Base-by-base conservation (phyloP, 2,113 vertebrate genomes). In the Natator depressus region DNA sequence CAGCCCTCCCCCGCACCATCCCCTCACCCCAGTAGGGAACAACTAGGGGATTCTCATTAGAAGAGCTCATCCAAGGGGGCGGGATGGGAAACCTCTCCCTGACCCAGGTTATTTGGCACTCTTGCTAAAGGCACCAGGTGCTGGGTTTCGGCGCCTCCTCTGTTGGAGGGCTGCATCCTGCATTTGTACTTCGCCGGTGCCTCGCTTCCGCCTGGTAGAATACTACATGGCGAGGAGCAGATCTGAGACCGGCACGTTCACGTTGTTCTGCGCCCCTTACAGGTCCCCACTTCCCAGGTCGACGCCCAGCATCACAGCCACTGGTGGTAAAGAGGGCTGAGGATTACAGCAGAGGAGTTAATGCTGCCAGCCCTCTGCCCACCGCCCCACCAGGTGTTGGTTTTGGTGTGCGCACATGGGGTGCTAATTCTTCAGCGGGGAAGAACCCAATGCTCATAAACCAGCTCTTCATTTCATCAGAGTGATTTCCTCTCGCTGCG, bases 311-410 rank as follows among this genome's bases (percentile, higher is more conserved):
- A 38, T 38, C 65, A 9, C 5, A 27, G 2, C 10, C n/a, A 47
- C 47, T 47, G 25, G 82, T n/a, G 17, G 54, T 59, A 54, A 19
- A 22, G 75, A 78, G 31, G 16, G 24, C 38, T 10, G 35, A 78
- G 46, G 31, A 42, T 84, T 51, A 11, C n/a, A 4, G 42, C 46
- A 35, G 76, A 12, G 7, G 24, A 62, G 9, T 9, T 78, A 83
- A n/a, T 10, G 35, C 62, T 54, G 78, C 59, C 46, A 11, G 3
- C 1, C 10, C 42, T 6, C 84, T 38, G 53, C 31, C 80, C 53
- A 19, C 1, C 46, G 6, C 10, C 5, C 14, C 5, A 1, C 24
- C 0, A 4, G 20, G 25, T 25, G 2, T 13, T 5, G 4, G 10
- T 19, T 76, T 57, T 20, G 42, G 51, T 76, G 59, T 50, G 57